Evolutionary conservation across 1,140 invertebrate genomes (phyloP), one percentile per base, ranked within the genome.

Genomic region (Trichonephila clavata): DNA sequence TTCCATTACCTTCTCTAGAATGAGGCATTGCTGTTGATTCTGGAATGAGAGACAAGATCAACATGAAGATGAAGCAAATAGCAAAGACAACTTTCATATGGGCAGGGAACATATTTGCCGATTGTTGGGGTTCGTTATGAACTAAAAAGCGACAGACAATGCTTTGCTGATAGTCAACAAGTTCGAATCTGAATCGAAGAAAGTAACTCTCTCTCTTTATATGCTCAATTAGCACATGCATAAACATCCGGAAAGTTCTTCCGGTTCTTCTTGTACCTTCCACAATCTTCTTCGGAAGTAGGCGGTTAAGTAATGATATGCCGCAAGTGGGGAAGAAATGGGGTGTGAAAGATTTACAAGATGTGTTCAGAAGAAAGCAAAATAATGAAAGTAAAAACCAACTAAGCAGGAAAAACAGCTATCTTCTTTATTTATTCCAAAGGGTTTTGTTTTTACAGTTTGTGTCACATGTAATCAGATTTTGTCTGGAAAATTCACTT

Each of bases 331-430:
- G 65, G 39, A 86, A 63, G 84, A 86, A 86, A 86, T 86, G 84
- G 27, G 6, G 60, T 86, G 84, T 86, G 84, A 86, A 84, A 86
- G 59, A n/a, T 63, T 86, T 63, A 86, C 32, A 86, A 86, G 60
- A 59, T 65, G 50, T 63, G 84, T 86, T 7, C 18, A 39, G 32
- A 32, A 63, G 61, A 18, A 80, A 90, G 68, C 24, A 59, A 90
- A 90, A 24, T 7, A 39, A 90, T 13, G 39, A 89, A 71, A 43
- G 80, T 43, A 43, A 20, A n/a, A n/a, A 7, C 8, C 63, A 81
- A 39, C 18, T 71, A 20, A 80, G 24, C 24, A 77, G n/a, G 68
- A 90, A 90, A 57, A 32, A 80, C n/a, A 60, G 24, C 59, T 18
- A 80, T 50, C 50, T 18, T 77, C 18, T 80, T 77, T 90, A n/a